Evolutionary conservation across 2,888 invertebrate genomes (phyloP).

Genomic region (Amiota communis): DNA sequence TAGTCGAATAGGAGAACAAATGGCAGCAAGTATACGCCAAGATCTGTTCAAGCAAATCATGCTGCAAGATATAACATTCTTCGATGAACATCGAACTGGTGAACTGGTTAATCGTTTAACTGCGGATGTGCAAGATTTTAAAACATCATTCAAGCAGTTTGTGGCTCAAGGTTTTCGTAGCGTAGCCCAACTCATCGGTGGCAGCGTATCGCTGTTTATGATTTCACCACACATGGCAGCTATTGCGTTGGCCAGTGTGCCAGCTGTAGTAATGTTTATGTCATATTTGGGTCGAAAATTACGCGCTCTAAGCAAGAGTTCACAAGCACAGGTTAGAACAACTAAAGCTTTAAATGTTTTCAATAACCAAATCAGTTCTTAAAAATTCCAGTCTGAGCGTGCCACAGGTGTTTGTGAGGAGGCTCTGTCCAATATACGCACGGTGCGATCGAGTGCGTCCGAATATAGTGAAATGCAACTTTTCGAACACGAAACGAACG

Average conservation of each 20-base stretch:
- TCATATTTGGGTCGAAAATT: conserved; percentile 86
- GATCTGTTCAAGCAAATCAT: conserved; percentile 88
- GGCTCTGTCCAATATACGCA: conserved; percentile 92
- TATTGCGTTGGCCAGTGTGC: conserved; percentile 87
- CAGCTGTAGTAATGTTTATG: conserved; percentile 88
- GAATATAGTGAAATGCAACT: conserved; percentile 86
- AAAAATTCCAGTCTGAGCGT: conserved; percentile 79
- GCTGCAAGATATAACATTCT: conserved; percentile 89
- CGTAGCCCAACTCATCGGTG: conserved; percentile 83
- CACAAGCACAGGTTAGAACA: conserved; percentile 84
- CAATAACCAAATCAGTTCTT: background rate
- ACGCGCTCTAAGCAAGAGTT: conserved; percentile 83
- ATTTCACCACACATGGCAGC: conserved; percentile 94
- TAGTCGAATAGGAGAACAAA: conserved; percentile 89
- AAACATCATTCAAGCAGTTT: conserved; percentile 94
- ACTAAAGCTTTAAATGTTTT: background rate
- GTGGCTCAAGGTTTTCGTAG: conserved; percentile 94
- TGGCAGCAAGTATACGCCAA: conserved; percentile 86
- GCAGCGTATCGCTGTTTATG: conserved; percentile 77
- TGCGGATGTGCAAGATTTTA: conserved; percentile 96
- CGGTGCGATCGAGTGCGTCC: conserved; percentile 95
- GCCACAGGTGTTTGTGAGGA: conserved; percentile 94
- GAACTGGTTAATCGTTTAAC: conserved; percentile 93
- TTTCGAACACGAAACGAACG: conserved; percentile 83
- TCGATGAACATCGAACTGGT: conserved; percentile 91